These are phyloP conservation scores for Anhinga rufa DNA, from an alignment of 2,113 vertebrate species.

Conservation along the genomic window DNA sequence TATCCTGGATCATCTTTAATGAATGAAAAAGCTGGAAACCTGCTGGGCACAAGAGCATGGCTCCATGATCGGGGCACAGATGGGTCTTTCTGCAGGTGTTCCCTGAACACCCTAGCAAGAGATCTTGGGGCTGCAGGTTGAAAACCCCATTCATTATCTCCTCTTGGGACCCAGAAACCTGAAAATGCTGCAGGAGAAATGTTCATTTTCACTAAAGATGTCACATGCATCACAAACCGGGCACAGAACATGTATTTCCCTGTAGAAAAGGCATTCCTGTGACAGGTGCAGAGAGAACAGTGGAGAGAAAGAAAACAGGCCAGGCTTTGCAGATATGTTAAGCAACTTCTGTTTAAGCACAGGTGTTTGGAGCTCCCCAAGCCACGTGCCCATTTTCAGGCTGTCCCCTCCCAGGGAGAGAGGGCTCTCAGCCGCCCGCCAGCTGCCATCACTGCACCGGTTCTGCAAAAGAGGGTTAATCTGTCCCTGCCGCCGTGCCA, in stretches of 20 bases:
- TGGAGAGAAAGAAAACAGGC: background rate
- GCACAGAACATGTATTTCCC: background rate
- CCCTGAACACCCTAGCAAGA: background rate
- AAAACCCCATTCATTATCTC: background rate
- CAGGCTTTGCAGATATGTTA: fast-evolving
- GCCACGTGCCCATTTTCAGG: background rate
- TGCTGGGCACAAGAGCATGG: background rate
- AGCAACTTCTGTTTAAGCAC: background rate
- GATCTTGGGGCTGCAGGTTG: background rate
- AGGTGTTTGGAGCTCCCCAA: background rate
- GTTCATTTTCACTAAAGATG: background rate
- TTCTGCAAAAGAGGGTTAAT: slow-evolving; percentile 43
- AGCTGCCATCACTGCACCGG: background rate
- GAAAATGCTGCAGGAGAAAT: background rate
- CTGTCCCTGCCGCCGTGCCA: slow-evolving; percentile 19
- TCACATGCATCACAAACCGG: background rate
- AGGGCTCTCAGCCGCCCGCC: background rate
- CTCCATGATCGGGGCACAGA: background rate
- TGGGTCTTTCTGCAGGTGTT: background rate
- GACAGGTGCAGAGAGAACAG: background rate
- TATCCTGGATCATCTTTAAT: slow-evolving; percentile 5
- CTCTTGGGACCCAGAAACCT: background rate
- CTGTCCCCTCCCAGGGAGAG: background rate
- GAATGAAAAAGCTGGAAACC: slow-evolving; percentile 28
- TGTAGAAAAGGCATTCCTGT: background rate